Base-by-base conservation (phyloP, 2,888 invertebrate genomes). In the Hofmannophila pseudospretella region DNA sequence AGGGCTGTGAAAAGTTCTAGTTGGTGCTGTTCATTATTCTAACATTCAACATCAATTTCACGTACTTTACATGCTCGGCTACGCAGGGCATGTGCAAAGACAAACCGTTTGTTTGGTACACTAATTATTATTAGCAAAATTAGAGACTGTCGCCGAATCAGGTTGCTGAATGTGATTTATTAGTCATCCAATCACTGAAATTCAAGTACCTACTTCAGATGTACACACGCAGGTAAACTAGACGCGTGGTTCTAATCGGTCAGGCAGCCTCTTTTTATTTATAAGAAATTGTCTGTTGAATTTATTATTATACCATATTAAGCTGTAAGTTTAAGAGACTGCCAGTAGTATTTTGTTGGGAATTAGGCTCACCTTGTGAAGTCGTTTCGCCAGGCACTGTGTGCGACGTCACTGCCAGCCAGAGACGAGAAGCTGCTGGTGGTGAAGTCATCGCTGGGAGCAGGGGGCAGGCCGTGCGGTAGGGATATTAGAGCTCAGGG, bases 351-450 rank as follows among this genome's bases (percentile, higher is more conserved):
- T n/a, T n/a, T n/a, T n/a, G n/a, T n/a, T n/a, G n/a, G n/a, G n/a
- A n/a, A n/a, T n/a, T n/a, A n/a, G 27, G 53, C 85, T 85, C 66
- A 86, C 85, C 85, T 84, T 53, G 62, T 68, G 47, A 74, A 81
- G 57, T 86, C 85, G 51, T 70, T 75, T 58, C 74, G 77, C 85
- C 85, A 85, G 45, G 84, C 82, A 57, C 78, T 80, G 68, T 66
- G 74, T 38, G 61, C 69, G 51, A 69, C 62, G 47, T 75, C 76
- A 56, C 76, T 75, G 69, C 59, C 73, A 32, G 66, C 76, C 63
- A 78, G 55, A 40, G 84, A 78, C 11, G 82, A 73, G 67, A 74
- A 72, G 71, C 79, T 79, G 77, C 76, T 80, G 57, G 74, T 77
- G 49, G 79, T 80, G 54, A 66, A 64, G 70, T 84, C 84, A 58